Percentiles rank a stretch among this genome's conserved stretches.
These are phyloP conservation scores for Nesogale talazaci DNA, from an alignment of 2,113 vertebrate genomes.

Conservation along the genomic window DNA sequence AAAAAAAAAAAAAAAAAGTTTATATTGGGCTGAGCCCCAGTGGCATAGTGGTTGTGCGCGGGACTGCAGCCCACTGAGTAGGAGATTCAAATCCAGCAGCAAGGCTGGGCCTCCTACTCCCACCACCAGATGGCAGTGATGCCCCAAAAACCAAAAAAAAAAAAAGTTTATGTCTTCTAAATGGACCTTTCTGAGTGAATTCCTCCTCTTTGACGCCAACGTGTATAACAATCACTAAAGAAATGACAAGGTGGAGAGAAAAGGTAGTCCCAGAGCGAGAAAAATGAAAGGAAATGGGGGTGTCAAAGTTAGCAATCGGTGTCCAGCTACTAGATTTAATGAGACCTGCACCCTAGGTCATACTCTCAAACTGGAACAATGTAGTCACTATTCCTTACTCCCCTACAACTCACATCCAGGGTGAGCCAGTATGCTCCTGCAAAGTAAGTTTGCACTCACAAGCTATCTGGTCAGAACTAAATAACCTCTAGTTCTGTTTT, in stretches of 20 bases:
- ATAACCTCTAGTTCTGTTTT: conserved; percentile 34
- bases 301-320: neutral
- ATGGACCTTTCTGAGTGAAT: neutral
- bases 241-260: neutral
- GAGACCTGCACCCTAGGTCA: neutral
- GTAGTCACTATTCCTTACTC: conserved; percentile 12
- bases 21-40: too few relatives aligned
- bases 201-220: neutral
- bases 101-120: too few relatives aligned
- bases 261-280: neutral
- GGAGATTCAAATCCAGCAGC: too few relatives aligned
- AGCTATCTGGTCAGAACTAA: neutral
- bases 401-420: neutral
- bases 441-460: conserved; percentile 32
- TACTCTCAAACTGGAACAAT: conserved; percentile 7
- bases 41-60: too few relatives aligned
- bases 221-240: neutral
- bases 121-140: too few relatives aligned
- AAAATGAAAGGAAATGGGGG: neutral
- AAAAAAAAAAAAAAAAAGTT: too few relatives aligned
- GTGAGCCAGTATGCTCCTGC: neutral
- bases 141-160: too few relatives aligned
- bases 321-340: neutral
- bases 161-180: neutral
- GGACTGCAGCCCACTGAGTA: too few relatives aligned